Conservation (phyloP, 2,113 vertebrate species). For the Nothobranchius kuhntae region DNA sequence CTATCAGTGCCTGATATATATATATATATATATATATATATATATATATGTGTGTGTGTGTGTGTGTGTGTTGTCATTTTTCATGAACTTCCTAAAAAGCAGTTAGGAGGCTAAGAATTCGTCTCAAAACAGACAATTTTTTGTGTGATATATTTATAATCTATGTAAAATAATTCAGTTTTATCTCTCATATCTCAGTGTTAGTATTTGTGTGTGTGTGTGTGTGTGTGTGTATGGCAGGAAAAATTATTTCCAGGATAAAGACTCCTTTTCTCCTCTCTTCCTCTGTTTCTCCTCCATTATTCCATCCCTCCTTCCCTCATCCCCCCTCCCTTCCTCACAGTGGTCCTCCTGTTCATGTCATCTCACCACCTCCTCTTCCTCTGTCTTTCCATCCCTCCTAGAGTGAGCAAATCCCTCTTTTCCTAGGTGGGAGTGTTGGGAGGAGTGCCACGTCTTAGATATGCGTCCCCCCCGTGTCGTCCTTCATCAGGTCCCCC, state of each 20-base stretch:
- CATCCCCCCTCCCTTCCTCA: constrained; percentile 36
- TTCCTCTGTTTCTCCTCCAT: constrained; percentile 64
- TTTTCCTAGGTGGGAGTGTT: constrained; percentile 77
- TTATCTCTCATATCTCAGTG: too few relatives aligned
- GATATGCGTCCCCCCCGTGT: constrained; percentile 70
- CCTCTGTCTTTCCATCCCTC: constrained; percentile 66
- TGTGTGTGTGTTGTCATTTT: too few relatives aligned
- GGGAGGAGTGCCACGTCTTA: constrained; percentile 75
- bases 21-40: too few relatives aligned
- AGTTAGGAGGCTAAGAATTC: too few relatives aligned
- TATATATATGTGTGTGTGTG: too few relatives aligned
- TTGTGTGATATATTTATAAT: too few relatives aligned
- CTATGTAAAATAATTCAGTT: too few relatives aligned
- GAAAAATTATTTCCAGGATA: constrained; percentile 55
- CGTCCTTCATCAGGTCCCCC: constrained; percentile 71
- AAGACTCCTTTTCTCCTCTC: constrained; percentile 50
- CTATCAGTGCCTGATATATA: too few relatives aligned
- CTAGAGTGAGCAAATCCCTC: constrained; percentile 77
- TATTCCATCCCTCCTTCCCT: constrained; percentile 25
- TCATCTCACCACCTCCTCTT: constrained; percentile 61
- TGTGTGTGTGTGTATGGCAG: constrained; percentile 9
- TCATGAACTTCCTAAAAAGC: too few relatives aligned
- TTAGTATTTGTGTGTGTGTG: not conserved
- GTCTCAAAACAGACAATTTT: too few relatives aligned
- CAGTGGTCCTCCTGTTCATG: constrained; percentile 63